Evolutionary conservation across 2,113 vertebrate species (phyloP), one percentile per base, ranked within the genome.

Genomic region (Jacana jacana): DNA sequence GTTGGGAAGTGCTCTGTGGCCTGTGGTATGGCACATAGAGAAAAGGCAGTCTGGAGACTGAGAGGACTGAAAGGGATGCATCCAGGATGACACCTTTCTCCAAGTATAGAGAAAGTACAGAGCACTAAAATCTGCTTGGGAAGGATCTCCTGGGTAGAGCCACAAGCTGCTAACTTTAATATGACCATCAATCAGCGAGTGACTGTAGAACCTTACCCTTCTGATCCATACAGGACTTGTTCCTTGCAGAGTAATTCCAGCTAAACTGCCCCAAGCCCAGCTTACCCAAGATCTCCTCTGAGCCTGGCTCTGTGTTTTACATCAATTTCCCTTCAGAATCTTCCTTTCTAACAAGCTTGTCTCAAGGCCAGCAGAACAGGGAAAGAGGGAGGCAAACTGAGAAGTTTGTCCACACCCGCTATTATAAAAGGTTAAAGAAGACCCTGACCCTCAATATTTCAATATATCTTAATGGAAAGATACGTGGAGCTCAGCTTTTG

Each of bases 1-100:
- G 88, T 40, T 27, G 83, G 85, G 94, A 88, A 89, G 86, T 51
- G 86, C 71, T 39, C 52, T 91, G 92, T 84, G 94, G 91, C 72
- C 95, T 86, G 88, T 61, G 91, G 40, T 86, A 75, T 44, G 79
- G 46, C 5, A 71, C 64, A 19, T 18, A 49, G 86, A 88, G 64
- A 63, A 88, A 68, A 86, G 54, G 31, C 46, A 80, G 51, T 9
- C 80, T 88, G 75, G 58, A 83, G 51, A 60, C 60, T 15, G 54
- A 81, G 23, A 49, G 18, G 65, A 33, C 48, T 76, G 73, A 44
- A 65, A 89, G 44, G 85, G 61, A 79, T 33, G 30, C 8, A 40
- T 22, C 54, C 35, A 68, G 52, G 55, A 58, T 49, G 75, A 39
- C 44, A 63, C 13, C 28, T 58, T 44, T 40, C 54, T 78, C 22